A percentile compares a stretch with the other conserved stretches of the same genome.
Conservation (phyloP, 2,113 vertebrate species). For the Buteo buteo region DNA sequence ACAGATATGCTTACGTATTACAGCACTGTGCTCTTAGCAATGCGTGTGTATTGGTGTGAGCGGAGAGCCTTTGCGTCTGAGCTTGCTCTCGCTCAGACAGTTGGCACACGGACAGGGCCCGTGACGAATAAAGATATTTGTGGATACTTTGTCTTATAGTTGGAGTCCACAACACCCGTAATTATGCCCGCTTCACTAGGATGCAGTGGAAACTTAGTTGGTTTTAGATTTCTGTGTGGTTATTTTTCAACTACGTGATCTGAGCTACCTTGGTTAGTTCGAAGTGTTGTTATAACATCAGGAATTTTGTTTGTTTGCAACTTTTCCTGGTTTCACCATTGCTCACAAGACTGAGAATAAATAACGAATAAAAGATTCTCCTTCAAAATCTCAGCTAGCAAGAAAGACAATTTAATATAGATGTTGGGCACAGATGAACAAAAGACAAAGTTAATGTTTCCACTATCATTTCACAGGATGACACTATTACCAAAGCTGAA, state of each 20-base stretch:
- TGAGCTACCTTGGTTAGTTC: background rate
- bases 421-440: background rate
- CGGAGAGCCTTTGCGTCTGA: accelerated
- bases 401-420: background rate
- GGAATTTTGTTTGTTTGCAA: background rate
- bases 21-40: background rate
- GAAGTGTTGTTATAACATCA: background rate
- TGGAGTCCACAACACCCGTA: background rate
- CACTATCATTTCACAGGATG: background rate
- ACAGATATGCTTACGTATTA: accelerated
- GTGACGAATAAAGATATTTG: too few relatives aligned
- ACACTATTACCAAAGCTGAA: background rate
- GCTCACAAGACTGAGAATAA: background rate
- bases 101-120: too few relatives aligned
- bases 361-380: background rate
- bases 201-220: background rate
- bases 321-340: background rate
- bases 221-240: background rate
- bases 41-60: accelerated
- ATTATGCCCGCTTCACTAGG: background rate
- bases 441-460: background rate
- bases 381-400: background rate
- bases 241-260: background rate
- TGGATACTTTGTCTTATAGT: background rate
- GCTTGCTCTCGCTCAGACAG: background rate